Conservation (phyloP, 2,888 invertebrate species). For the Invenusta paracnida region DNA sequence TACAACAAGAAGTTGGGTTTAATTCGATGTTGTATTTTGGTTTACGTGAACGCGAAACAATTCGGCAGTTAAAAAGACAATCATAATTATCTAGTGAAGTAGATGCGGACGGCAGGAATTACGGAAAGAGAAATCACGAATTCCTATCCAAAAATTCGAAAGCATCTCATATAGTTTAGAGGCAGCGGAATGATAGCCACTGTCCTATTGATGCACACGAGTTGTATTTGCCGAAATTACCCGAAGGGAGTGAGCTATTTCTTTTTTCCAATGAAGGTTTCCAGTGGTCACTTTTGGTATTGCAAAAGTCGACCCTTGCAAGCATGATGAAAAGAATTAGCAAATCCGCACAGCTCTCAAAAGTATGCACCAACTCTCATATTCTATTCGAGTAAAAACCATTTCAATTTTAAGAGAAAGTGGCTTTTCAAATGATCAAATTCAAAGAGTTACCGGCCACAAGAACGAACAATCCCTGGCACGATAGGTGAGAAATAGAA, state of each 20-base stretch:
- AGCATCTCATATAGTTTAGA: no score
- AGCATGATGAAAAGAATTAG: background rate
- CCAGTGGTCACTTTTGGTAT: background rate
- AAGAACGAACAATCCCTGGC: background rate
- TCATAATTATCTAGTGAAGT: no score
- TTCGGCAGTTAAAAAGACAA: no score
- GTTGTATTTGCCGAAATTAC: background rate
- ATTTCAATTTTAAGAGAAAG: background rate
- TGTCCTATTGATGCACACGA: background rate
- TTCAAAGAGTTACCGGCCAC: background rate
- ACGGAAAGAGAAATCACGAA: no score
- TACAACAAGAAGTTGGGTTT: no score
- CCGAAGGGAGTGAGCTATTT: background rate
- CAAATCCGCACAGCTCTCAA: background rate
- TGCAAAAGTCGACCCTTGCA: background rate
- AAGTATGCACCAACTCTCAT: background rate
- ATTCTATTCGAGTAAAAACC: background rate
- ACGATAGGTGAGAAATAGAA: background rate
- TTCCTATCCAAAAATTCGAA: no score
- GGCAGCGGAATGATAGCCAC: no score
- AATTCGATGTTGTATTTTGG: no score
- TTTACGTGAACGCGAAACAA: no score
- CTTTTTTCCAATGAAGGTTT: background rate
- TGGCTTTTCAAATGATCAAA: slow-evolving; percentile 6
- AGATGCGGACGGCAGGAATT: no score